Percentiles rank a stretch among this genome's conserved stretches.
Evolutionary conservation across 2,113 vertebrate genomes (phyloP).

Genomic region (Pseudorhombus dupliciocellatus): DNA sequence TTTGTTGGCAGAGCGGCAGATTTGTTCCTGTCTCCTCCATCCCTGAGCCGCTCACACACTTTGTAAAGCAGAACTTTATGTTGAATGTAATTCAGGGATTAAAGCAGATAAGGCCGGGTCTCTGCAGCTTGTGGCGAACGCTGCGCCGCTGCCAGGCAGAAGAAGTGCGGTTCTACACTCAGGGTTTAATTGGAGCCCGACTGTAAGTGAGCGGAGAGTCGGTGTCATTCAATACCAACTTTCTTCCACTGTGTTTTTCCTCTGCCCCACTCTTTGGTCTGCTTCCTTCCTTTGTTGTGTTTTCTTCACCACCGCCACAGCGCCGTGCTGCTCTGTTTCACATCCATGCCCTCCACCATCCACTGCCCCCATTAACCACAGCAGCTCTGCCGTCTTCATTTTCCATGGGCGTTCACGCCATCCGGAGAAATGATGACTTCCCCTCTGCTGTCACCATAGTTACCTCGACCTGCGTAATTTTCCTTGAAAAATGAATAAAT

Average conservation of each 20-base stretch:
- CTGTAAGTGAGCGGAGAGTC: conserved; percentile 40
- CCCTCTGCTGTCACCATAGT: conserved; percentile 47
- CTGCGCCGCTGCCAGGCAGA: conserved; percentile 31
- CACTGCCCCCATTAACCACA: neutral
- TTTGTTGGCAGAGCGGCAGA: conserved; percentile 24
- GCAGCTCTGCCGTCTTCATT: neutral
- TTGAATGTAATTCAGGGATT: conserved; percentile 63
- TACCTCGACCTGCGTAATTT: conserved; percentile 18
- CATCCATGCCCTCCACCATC: neutral
- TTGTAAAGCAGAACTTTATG: conserved; percentile 49
- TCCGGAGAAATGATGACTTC: too few relatives aligned
- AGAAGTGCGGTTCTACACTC: conserved; percentile 23
- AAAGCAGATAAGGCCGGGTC: conserved; percentile 58
- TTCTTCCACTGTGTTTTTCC: conserved; percentile 24
- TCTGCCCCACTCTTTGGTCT: neutral
- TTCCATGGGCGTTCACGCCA: neutral
- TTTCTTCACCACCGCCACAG: neutral
- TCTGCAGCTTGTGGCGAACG: conserved; percentile 40
- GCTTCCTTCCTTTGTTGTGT: neutral
- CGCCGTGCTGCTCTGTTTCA: neutral
- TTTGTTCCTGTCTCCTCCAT: conserved; percentile 26
- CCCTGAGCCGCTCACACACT: conserved; percentile 27
- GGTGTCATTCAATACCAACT: conserved; percentile 52
- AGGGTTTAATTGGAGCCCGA: conserved; percentile 61
- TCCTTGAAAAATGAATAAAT: neutral